These are phyloP conservation scores for Vidua chalybeata DNA, from an alignment of 2,113 vertebrate species.

Conservation along the genomic window DNA sequence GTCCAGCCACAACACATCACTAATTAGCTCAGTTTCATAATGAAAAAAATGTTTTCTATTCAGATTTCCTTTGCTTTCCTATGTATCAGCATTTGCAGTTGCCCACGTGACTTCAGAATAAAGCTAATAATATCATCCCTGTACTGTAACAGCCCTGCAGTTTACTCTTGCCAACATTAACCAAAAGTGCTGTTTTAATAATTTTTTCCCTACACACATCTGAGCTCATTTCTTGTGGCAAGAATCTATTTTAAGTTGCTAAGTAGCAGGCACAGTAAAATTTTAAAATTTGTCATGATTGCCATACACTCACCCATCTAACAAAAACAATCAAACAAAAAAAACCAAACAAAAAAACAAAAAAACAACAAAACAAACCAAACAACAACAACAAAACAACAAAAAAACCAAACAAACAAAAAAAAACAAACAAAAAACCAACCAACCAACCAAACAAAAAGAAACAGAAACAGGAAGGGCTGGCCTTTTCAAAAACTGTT, in stretches of 20 bases:
- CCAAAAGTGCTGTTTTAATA: background rate
- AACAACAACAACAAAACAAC: no score
- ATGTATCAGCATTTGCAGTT: background rate
- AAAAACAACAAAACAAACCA: no score
- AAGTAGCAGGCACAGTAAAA: background rate
- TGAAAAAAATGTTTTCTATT: background rate
- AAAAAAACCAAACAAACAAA: no score
- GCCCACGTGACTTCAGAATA: background rate
- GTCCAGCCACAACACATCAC: background rate
- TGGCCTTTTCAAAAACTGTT: background rate
- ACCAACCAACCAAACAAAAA: background rate
- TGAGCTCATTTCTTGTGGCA: background rate
- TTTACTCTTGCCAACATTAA: background rate
- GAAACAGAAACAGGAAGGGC: background rate
- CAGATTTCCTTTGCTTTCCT: background rate
- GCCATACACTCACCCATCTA: background rate
- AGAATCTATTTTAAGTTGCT: slow-evolving; percentile 24
- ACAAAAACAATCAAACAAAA: background rate
- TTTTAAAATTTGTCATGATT: slow-evolving; percentile 22
- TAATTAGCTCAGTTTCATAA: background rate
- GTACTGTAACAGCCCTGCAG: background rate
- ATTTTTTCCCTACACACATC: background rate
- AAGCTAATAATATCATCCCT: background rate
- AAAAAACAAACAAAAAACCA: no score
- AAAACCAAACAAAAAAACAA: no score